Conservation (phyloP, 2,888 invertebrate genomes). For the Caenorhabditis drosophilae region DNA sequence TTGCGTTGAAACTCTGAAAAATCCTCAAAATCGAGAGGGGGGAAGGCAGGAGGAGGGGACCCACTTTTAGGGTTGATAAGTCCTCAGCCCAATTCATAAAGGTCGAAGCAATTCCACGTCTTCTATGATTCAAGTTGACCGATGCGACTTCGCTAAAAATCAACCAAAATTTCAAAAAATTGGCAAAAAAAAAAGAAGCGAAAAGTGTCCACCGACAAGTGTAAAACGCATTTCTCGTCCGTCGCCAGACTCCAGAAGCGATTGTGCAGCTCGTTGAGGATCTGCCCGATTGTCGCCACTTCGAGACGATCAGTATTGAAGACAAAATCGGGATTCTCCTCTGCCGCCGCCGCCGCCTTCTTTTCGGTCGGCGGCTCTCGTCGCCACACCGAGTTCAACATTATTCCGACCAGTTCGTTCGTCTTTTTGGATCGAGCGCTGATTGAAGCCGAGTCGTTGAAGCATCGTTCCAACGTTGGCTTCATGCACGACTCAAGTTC, state of each 20-base stretch:
- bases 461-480: constrained; percentile 16
- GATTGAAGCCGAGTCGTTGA: constrained; percentile 22
- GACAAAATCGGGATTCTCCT: constrained; percentile 17
- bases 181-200: not conserved
- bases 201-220: constrained; percentile 35
- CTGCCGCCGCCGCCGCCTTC: constrained; percentile 6
- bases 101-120: constrained; percentile 29
- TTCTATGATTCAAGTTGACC: constrained; percentile 17
- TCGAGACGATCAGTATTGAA: constrained; percentile 16
- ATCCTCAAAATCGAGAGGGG: too few species aligned
- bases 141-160: constrained; percentile 32
- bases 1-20: constrained; percentile 13
- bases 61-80: constrained; percentile 4
- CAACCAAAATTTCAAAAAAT: not conserved
- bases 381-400: constrained; percentile 34
- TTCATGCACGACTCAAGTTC: constrained; percentile 25
- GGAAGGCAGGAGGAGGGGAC: not conserved
- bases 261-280: constrained; percentile 32
- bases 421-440: constrained; percentile 15
- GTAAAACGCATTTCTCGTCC: constrained; percentile 23
- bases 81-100: constrained; percentile 29
- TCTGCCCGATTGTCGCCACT: constrained; percentile 25
- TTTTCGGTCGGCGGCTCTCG: constrained; percentile 9
- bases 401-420: constrained; percentile 30
- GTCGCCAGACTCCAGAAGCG: constrained; percentile 25